Conservation (phyloP, 92 coral and sea anemone species). For the Umimayanthus kanabou region DNA sequence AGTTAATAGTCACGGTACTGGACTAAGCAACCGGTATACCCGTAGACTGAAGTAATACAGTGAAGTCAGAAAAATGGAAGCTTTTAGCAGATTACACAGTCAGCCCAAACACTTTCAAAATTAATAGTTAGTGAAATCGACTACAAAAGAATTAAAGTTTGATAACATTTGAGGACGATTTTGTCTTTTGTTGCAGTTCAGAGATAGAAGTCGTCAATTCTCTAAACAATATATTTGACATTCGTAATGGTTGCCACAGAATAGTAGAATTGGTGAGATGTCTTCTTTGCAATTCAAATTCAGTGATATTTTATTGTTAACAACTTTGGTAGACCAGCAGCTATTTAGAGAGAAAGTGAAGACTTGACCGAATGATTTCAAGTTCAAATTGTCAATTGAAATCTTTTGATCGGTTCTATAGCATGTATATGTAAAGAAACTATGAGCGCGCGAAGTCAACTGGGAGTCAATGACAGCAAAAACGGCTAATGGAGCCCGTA, state of each 20-base stretch:
- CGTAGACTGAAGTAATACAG: neutral
- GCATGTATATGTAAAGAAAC: no score
- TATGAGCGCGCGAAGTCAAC: neutral
- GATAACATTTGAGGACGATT: neutral
- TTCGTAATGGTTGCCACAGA: neutral
- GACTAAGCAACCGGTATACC: neutral
- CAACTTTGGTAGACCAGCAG: neutral
- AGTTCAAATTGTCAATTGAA: neutral
- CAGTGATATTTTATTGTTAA: neutral
- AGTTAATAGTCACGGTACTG: neutral
- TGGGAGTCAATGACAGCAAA: neutral
- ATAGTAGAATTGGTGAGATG: neutral
- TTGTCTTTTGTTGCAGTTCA: neutral
- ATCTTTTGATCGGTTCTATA: no score
- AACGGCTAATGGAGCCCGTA: neutral
- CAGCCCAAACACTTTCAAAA: neutral
- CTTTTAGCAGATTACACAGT: neutral
- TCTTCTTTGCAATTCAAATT: neutral
- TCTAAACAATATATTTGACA: neutral
- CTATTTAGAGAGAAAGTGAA: neutral
- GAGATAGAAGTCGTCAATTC: neutral
- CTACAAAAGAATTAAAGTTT: neutral
- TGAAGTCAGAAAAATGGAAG: neutral
- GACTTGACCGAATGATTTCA: neutral
- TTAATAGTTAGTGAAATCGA: neutral